Base-by-base conservation (phyloP, 2,113 vertebrate species). In the Onychorhynchus coronatus region DNA sequence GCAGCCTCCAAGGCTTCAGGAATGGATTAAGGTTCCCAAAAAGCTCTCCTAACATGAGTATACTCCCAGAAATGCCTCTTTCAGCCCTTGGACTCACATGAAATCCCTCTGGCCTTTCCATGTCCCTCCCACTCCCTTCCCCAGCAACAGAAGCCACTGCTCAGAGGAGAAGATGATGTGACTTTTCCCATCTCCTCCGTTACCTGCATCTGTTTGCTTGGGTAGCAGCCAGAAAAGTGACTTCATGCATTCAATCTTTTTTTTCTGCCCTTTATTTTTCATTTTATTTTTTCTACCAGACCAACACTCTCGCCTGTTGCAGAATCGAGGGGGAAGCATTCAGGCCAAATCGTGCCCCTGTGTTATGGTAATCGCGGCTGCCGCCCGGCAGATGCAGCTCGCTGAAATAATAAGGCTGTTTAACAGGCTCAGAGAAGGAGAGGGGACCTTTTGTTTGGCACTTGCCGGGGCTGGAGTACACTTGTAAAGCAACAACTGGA, bases 401-500 rank as follows among this genome's bases (percentile, higher is more conserved):
- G 3, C 56, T 67, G 93, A 79, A 97, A 96, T 95, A 83, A 97
- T 96, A 58, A 74, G 89, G 85, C 89, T 95, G 89, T 95, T 96
- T 80, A 93, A 93, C 92, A 97, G 96, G 93, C 92, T 83, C 66
- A 7, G 83, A 67, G 80, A 70, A 91, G 88, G 88, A 97, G 96
- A 96, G 67, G 62, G 87, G 59, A 83, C 72, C 96, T 97, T 97
- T 97, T 97, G 96, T 97, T 55, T 92, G 96, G 68, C 96, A 94
- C 95, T 97, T 86, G 88, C 96, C 20, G 3, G 66, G 79, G 73
- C 21, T 98, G 92, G 93, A 97, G 97, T 89, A 96, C 97, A 95
- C 97, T 97, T 98, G 94, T 97, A 91, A 95, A 96, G 96, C 80
- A 96, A 97, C 94, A 97, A 97, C 96, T 95, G 91, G 91, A 94